These are phyloP conservation scores for Poeciliopsis retropinna DNA, from an alignment of 2,113 vertebrate genomes.

Conservation along the genomic window DNA sequence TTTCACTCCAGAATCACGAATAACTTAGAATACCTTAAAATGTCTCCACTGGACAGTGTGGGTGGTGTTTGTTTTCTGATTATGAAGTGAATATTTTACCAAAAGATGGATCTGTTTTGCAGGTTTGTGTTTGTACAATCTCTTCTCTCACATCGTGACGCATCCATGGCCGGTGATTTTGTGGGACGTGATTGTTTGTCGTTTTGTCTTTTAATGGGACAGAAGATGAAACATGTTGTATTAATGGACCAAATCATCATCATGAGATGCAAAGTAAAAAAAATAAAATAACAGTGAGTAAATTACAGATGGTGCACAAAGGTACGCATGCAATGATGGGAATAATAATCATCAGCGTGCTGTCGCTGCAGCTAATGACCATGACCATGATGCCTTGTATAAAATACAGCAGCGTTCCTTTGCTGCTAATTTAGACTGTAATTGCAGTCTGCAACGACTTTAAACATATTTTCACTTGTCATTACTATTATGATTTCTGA, in stretches of 20 bases:
- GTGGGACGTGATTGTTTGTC: background rate
- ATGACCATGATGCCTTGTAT: conserved; percentile 41
- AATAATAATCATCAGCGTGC: conserved; percentile 55
- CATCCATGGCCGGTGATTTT: background rate
- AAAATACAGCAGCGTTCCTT: conserved; percentile 22
- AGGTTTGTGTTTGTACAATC: conserved; percentile 14
- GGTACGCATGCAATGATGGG: conserved; percentile 48
- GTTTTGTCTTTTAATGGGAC: conserved; percentile 8
- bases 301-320: conserved; percentile 51
- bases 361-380: conserved; percentile 61
- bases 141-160: background rate
- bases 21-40: background rate
- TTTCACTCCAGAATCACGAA: no score
- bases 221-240: conserved; percentile 11
- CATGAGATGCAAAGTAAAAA: conserved; percentile 36
- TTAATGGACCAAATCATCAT: conserved; percentile 43
- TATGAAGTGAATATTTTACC: no score
- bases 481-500: conserved; percentile 5
- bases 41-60: background rate
- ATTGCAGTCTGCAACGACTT: conserved; percentile 29
- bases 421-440: conserved; percentile 41
- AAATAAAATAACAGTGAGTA: conserved; percentile 45
- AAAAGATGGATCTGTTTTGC: background rate
- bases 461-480: conserved; percentile 29
- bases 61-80: background rate